phyloP scores from a whole-genome alignment of 2,888 invertebrate species.

The Ashinkailepas kermadecensis region DNA sequence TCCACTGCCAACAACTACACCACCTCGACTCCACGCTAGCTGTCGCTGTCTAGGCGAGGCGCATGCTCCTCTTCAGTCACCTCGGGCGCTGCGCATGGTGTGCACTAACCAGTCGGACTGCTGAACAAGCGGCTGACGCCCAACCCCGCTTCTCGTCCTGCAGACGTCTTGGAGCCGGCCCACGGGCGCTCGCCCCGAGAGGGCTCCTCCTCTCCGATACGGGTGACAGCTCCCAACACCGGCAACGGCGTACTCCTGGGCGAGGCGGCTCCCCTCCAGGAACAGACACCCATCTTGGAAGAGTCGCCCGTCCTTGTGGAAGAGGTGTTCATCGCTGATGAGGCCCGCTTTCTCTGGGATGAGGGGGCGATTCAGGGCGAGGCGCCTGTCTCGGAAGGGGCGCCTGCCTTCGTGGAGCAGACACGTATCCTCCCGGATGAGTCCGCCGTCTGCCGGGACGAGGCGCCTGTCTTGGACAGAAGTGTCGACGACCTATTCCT shows the following conservation, averaged over 20 bases:
- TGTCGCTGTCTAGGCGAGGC: too few relatives aligned
- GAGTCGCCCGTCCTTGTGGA: background rate
- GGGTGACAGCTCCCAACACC: background rate
- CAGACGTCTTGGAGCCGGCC: background rate
- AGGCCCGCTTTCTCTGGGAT: too few relatives aligned
- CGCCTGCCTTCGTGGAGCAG: too few relatives aligned
- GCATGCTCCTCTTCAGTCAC: background rate
- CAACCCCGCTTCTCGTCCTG: background rate
- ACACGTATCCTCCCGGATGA: too few relatives aligned
- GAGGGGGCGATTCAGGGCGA: too few relatives aligned
- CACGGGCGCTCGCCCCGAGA: background rate
- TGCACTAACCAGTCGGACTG: background rate
- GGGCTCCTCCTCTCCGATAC: background rate
- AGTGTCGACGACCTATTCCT: background rate
- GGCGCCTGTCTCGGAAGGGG: too few relatives aligned
- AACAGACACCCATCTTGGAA: background rate
- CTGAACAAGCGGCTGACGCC: background rate
- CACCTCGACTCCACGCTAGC: too few relatives aligned
- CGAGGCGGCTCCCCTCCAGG: background rate
- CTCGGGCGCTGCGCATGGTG: background rate
- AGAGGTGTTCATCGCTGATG: background rate
- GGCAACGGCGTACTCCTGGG: too few relatives aligned
- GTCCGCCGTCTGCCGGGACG: too few relatives aligned
- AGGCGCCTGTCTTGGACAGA: too few relatives aligned
- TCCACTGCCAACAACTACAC: too few relatives aligned